Conservation (phyloP, 2,113 vertebrate species). For the Cnemophilus loriae region DNA sequence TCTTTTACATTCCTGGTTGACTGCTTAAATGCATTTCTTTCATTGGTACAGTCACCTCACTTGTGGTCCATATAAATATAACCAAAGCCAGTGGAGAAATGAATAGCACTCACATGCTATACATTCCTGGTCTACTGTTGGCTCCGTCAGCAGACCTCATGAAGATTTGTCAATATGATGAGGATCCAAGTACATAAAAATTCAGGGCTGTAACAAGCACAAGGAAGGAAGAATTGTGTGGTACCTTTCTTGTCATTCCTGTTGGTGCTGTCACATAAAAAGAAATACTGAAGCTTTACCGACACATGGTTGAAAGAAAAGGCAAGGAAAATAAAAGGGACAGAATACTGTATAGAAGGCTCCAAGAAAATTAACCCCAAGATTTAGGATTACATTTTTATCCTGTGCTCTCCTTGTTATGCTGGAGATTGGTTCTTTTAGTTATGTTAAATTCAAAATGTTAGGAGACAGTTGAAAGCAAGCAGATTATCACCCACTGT, state of each 20-base stretch:
- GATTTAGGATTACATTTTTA: not conserved
- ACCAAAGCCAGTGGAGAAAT: not conserved
- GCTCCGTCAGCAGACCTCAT: not conserved
- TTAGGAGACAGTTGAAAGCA: conserved; percentile 46
- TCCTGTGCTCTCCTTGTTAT: not conserved
- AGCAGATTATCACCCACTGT: conserved; percentile 67
- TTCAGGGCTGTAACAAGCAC: not conserved
- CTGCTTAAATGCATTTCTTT: not conserved
- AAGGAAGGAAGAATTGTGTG: not conserved
- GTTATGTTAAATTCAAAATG: not conserved
- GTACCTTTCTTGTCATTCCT: not conserved
- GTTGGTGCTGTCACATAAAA: not conserved
- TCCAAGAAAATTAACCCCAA: not conserved
- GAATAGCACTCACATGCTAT: not conserved
- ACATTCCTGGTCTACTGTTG: not conserved
- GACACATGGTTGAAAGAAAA: not conserved
- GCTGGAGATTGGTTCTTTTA: not conserved
- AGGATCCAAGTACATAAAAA: not conserved
- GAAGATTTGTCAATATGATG: not conserved
- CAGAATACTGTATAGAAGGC: not conserved
- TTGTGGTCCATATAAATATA: not conserved
- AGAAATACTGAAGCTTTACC: not conserved
- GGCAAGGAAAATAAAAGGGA: not conserved
- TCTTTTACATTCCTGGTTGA: not conserved
- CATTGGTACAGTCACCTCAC: not conserved